Base-by-base conservation (phyloP, 2,888 invertebrate genomes). In the Nasonovia ribisnigri region DNA sequence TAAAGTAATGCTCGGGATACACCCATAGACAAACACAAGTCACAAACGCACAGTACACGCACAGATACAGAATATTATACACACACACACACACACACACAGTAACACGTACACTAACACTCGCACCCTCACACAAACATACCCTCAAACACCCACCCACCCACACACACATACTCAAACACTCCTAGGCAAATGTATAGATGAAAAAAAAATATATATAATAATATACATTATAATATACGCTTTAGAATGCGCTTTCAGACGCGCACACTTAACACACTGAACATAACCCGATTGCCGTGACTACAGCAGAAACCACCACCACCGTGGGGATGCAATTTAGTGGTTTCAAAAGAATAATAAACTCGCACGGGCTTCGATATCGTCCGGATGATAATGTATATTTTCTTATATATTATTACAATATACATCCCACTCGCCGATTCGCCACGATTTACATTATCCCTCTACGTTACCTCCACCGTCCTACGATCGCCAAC, bases 201-300 rank as follows among this genome's bases (percentile, higher is more conserved):
- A 77, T 36, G 36, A 77, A 77, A 36, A 67, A 46, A 16, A 51
- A 13, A 51, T 51, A 51, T n/a, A 67, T 67, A 67, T n/a, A 67
- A 29, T 11, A 16, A 67, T 67, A 67, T 67, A 67, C n/a, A 67
- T 67, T 57, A 89, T 89, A 89, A 48, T 90, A 91, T 84, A 92
- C 29, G 67, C 87, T 87, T 92, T 60, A 84, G n/a, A 92, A 60
- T 60, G 87, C 60, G 92, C 92, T 87, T 92, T 51, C 88, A 67
- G 29, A 77, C 67, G 43, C 20, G 51, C 67, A 86, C 57, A 86
- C 20, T 91, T 91, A 36, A 77, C 57, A 36, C 86, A 57, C 57
- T 26, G 29, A 91, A 86, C 43, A 86, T 57, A 26, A 16, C 46
- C 57, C 46, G 16, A 36, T n/a, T 67, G 36, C 46, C 10, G 57